Conservation (phyloP, 2,888 invertebrate species). For the Acanthococcus lagerstroemiae region DNA sequence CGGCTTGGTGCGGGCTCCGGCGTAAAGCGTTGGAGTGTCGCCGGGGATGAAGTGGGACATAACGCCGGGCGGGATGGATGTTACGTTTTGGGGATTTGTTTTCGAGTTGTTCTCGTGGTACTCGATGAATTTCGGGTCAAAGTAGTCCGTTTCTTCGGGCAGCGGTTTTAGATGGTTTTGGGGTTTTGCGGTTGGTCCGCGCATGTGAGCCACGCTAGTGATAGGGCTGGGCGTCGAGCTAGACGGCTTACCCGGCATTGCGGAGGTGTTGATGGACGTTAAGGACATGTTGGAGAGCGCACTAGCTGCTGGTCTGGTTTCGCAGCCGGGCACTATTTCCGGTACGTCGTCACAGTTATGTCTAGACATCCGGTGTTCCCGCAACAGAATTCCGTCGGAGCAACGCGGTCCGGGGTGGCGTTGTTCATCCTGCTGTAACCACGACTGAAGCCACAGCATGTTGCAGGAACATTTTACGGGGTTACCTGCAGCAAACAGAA, state of each 20-base stretch:
- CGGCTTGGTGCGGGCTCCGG: constrained; percentile 40
- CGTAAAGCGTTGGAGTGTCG: constrained; percentile 52
- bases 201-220: too few species aligned
- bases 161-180: constrained; percentile 42
- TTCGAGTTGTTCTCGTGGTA: constrained; percentile 51
- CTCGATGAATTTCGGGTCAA: constrained; percentile 73
- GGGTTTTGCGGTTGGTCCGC: constrained; percentile 9
- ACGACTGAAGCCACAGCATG: constrained; percentile 71
- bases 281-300: too few species aligned
- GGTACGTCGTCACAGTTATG: constrained; percentile 51
- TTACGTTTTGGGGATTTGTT: not conserved
- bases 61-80: constrained; percentile 35
- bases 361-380: constrained; percentile 59
- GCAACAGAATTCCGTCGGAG: constrained; percentile 64
- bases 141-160: constrained; percentile 69
- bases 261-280: too few species aligned
- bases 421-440: constrained; percentile 49
- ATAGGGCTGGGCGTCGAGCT: too few species aligned
- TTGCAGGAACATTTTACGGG: constrained; percentile 73
- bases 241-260: too few species aligned
- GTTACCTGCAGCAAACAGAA: constrained; percentile 57
- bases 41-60: constrained; percentile 47
- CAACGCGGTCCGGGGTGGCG: constrained; percentile 62
- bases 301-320: constrained; percentile 43
- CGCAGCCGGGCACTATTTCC: constrained; percentile 55